phyloP scores from a whole-genome alignment of 2,888 invertebrate species.

The Drosophila sordidula region DNA sequence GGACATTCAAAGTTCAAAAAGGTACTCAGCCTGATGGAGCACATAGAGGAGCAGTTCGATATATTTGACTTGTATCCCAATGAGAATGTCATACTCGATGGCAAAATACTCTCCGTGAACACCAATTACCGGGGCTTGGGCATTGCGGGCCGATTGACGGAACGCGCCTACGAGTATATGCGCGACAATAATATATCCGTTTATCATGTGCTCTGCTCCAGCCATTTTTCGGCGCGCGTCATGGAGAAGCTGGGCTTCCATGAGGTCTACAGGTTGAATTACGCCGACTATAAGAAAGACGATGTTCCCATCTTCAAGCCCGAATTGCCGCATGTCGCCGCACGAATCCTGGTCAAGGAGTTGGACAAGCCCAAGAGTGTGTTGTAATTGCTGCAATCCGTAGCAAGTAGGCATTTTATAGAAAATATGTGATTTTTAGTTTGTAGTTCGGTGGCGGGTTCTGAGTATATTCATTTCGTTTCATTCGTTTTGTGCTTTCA shows the following conservation, averaged over 20 bases:
- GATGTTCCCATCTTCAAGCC: slow-evolving; percentile 89
- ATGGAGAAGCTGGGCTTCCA: slow-evolving; percentile 90
- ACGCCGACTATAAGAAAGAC: slow-evolving; percentile 88
- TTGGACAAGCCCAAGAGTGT: slow-evolving; percentile 56
- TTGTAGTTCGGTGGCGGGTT: slow-evolving; percentile 74
- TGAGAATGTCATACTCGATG: slow-evolving; percentile 82
- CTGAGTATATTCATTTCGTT: slow-evolving; percentile 32
- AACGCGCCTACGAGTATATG: slow-evolving; percentile 83
- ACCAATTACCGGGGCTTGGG: slow-evolving; percentile 84
- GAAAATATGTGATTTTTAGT: slow-evolving; percentile 76
- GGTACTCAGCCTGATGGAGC: slow-evolving; percentile 86
- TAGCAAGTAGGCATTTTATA: slow-evolving; percentile 45
- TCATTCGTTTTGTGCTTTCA: slow-evolving; percentile 40
- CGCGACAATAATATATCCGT: slow-evolving; percentile 85
- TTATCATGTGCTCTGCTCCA: slow-evolving; percentile 90
- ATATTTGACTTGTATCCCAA: slow-evolving; percentile 85
- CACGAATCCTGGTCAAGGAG: slow-evolving; percentile 87
- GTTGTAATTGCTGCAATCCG: too few species aligned
- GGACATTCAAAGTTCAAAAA: slow-evolving; percentile 86
- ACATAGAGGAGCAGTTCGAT: slow-evolving; percentile 85
- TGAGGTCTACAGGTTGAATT: slow-evolving; percentile 88
- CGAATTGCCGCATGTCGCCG: slow-evolving; percentile 87
- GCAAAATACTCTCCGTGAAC: slow-evolving; percentile 84
- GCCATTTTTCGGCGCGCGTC: slow-evolving; percentile 90
- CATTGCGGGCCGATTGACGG: slow-evolving; percentile 84